A percentile compares a stretch with the other conserved stretches of the same genome.
phyloP scores from a whole-genome alignment of 2,888 invertebrate species.

The Idaea biselata region DNA sequence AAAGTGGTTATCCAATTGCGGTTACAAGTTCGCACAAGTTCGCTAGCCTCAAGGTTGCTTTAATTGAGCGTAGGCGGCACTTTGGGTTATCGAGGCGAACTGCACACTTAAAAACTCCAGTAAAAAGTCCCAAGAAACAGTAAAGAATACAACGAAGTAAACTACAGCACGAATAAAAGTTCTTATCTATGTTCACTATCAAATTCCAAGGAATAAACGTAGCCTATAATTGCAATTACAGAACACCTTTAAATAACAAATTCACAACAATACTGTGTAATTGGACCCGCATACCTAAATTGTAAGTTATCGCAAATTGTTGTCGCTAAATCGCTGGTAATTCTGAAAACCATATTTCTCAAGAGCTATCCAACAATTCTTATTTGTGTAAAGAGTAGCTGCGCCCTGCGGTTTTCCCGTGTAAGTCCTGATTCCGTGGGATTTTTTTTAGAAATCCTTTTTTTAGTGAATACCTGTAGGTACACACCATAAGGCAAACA shows the following conservation, averaged over 20 bases:
- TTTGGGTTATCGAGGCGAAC: constrained; percentile 13
- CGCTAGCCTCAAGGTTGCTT: constrained; percentile 39
- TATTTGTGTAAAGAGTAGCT: no score
- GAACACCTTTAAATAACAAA: constrained; percentile 1
- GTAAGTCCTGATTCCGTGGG: no score
- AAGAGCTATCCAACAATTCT: not conserved
- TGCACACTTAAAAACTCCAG: constrained; percentile 24
- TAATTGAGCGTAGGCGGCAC: constrained; percentile 28
- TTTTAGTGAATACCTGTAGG: no score
- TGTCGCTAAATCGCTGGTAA: not conserved
- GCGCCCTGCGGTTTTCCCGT: no score
- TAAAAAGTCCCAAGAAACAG: constrained; percentile 21
- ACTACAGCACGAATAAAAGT: constrained; percentile 8
- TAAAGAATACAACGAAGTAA: constrained; percentile 8
- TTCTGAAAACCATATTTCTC: not conserved
- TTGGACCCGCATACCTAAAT: not conserved
- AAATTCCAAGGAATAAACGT: not conserved
- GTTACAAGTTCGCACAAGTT: constrained; percentile 67
- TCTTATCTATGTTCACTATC: not conserved
- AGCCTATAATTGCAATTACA: not conserved
- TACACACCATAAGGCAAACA: no score
- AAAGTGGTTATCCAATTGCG: constrained; percentile 64
- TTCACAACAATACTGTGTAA: not conserved
- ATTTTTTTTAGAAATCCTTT: no score
- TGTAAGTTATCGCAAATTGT: constrained; percentile 2